phyloP scores from a whole-genome alignment of 2,113 vertebrate genomes.

The Delphinapterus leucas region DNA sequence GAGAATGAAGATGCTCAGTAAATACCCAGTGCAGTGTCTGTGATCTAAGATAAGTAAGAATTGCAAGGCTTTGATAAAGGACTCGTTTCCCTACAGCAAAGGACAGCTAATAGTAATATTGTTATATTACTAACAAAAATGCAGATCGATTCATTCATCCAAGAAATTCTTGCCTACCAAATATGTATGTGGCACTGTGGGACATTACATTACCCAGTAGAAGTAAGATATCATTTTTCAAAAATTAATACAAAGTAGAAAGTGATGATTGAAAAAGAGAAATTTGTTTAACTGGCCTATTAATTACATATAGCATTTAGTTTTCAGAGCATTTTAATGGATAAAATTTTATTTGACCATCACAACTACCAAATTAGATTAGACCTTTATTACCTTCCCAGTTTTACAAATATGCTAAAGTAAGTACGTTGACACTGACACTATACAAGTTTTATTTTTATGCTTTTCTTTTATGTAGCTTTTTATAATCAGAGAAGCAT shows the following conservation, averaged over 20 bases:
- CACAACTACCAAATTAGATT: background rate
- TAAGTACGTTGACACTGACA: background rate
- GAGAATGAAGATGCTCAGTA: background rate
- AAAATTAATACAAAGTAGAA: background rate
- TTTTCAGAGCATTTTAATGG: background rate
- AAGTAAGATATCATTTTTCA: background rate
- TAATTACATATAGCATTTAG: background rate
- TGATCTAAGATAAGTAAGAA: background rate
- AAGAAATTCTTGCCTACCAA: background rate
- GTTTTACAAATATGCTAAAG: background rate
- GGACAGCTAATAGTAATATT: background rate
- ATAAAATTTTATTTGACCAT: background rate
- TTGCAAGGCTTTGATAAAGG: background rate
- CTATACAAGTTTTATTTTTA: background rate
- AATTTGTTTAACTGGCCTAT: background rate
- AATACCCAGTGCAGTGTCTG: background rate
- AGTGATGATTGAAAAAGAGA: background rate
- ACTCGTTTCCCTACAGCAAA: background rate
- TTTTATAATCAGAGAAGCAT: background rate
- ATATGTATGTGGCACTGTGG: background rate
- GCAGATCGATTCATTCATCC: background rate
- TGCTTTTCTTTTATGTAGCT: background rate
- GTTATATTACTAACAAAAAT: background rate
- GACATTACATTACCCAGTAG: background rate
- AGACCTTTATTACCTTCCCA: background rate